Evolutionary conservation across 2,797 vertebrate genomes (phyloP), one percentile per base, ranked within the genome.

Genomic region (Acrossocheilus wenchowensis): DNA sequence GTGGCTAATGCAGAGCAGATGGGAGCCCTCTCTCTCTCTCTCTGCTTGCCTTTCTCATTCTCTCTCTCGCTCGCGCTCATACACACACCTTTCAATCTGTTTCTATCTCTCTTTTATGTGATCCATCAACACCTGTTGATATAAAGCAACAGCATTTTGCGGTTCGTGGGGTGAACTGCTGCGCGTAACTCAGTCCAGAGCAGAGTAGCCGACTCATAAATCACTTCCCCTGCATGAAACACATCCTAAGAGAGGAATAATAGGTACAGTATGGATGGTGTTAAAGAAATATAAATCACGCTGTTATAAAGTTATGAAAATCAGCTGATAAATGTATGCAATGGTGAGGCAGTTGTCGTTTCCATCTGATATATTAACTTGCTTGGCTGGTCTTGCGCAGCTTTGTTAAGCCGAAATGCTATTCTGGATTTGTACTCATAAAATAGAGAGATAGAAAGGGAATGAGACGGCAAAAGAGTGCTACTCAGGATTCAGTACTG

Each of bases 121-220:
- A 74, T 83, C 84, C 81, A 86, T 90, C 88, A 83, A 81, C 87
- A 90, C 87, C 87, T 89, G 88, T 85, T 88, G 68, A 77, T 85
- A 57, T 82, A 89, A 82, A 66, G 68, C 54, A 57, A 64, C 68
- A 81, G 43, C 41, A 4, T 82, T 82, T 82, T 82, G 81, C 50
- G 68, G 81, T 82, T 82, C 23, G 21, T 9, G 50, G 50, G 36
- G 68, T 72, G 81, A 54, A 73, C 68, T 71, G 50, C 54, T 60
- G 82, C 0, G 3, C 14, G 23, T 74, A 81, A 86, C 68, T 86
- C 78, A 50, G 78, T 74, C 84, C 84, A 86, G 84, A 74, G 66
- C 78, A 30, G 54, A 74, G 69, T 60, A 60, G 19, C 52, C 9
- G 77, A 48, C 78, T 45, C 68, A 74, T 86, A 74, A 86, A 86